Percentiles rank a stretch among this genome's conserved stretches.
Evolutionary conservation across 23 tunicate species (phyloP).

Genomic region (Diplosoma virens): DNA sequence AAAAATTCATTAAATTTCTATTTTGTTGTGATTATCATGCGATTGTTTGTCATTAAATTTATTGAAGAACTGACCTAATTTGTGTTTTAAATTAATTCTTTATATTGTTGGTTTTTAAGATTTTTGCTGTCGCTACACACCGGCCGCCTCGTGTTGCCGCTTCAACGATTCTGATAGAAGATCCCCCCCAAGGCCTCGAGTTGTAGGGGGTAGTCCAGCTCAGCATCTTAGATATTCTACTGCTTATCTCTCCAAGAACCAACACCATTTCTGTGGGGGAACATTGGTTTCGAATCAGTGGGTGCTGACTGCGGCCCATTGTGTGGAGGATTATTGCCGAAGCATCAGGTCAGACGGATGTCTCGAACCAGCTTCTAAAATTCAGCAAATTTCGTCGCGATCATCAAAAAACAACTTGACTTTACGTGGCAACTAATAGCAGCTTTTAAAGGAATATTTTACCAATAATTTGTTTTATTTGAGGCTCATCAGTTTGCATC

Average conservation of each 20-base stretch:
- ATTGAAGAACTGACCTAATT: too few relatives aligned
- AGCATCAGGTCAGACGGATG: conserved; percentile 37
- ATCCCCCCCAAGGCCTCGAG: conserved; percentile 43
- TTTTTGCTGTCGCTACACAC: conserved; percentile 47
- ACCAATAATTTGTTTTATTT: too few relatives aligned
- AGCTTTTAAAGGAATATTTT: too few relatives aligned
- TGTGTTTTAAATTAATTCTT: too few relatives aligned
- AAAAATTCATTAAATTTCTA: too few relatives aligned
- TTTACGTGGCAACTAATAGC: too few relatives aligned
- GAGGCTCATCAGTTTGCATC: too few relatives aligned
- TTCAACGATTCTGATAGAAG: neutral
- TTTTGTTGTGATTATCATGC: too few relatives aligned
- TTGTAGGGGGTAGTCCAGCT: conserved; percentile 88
- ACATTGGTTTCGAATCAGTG: conserved; percentile 52
- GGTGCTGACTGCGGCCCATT: conserved; percentile 96
- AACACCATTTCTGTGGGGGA: conserved; percentile 83
- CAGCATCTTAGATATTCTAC: conserved; percentile 53
- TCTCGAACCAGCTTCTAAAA: too few relatives aligned
- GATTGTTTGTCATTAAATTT: too few relatives aligned
- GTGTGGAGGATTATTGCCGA: conserved; percentile 69
- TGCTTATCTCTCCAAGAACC: conserved; percentile 51
- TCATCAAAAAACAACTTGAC: too few relatives aligned
- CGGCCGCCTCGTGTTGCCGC: conserved; percentile 67
- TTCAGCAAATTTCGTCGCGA: too few relatives aligned
- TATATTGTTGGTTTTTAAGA: conserved; percentile 19